These are phyloP conservation scores for Tenualosa thibaudeaui DNA, from an alignment of 2,797 vertebrate species.

Conservation along the genomic window DNA sequence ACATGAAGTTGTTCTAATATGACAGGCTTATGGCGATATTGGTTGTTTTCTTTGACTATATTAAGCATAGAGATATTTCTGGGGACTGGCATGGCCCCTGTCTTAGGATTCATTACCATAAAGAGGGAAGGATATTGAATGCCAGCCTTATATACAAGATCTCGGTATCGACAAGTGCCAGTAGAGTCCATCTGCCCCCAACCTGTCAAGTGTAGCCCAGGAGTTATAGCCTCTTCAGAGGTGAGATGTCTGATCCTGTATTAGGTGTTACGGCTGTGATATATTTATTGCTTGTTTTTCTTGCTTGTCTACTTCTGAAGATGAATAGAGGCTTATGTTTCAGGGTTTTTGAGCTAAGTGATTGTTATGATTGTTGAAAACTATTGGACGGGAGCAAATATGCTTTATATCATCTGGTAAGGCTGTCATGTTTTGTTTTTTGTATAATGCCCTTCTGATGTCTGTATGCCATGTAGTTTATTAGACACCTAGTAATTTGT, in stretches of 20 bases:
- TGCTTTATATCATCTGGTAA: neutral
- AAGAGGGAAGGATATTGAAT: slow-evolving; percentile 19
- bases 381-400: neutral
- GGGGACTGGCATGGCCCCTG: slow-evolving; percentile 17
- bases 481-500: too few relatives aligned
- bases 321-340: slow-evolving; percentile 8
- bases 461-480: too few relatives aligned
- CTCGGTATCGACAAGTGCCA: slow-evolving; percentile 1
- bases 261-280: neutral
- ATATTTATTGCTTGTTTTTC: slow-evolving; percentile 11
- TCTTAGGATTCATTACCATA: slow-evolving; percentile 11
- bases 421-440: neutral
- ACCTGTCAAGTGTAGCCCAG: slow-evolving; percentile 15
- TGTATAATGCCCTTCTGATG: too few relatives aligned
- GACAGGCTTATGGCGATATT: slow-evolving; percentile 13
- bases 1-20: neutral
- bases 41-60: slow-evolving; percentile 21
- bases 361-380: neutral
- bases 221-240: slow-evolving; percentile 11
- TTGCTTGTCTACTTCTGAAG: neutral
- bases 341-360: neutral
- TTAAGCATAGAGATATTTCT: slow-evolving; percentile 21
- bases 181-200: neutral
- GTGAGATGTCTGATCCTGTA: slow-evolving; percentile 18
- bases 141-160: slow-evolving; percentile 24